Base-by-base conservation (phyloP, 2,797 vertebrate genomes). In the Silurus lanzhouensis region DNA sequence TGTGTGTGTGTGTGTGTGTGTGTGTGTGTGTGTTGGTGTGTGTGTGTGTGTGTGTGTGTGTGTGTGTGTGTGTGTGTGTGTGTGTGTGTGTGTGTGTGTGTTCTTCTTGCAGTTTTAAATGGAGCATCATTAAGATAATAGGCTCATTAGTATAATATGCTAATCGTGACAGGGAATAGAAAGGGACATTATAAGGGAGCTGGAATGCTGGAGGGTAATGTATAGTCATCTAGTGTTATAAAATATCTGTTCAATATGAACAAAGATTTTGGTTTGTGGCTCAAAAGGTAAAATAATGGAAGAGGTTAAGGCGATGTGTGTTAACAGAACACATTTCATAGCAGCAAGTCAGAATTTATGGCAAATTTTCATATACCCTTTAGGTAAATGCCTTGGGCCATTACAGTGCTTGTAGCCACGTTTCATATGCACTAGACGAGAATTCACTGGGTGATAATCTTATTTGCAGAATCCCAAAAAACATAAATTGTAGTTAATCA, bases 21-120 rank as follows among this genome's bases (percentile, higher is more conserved):
- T 57, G 27, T 13, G 57, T 20, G 76, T 79, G 74, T 76, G 52
- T 27, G 52, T 31, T n/a, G n/a, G 72, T 31, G 64, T 31, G 64
- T 31, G 64, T 31, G 13, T 31, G n/a, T 31, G 25, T 27, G 58
- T 84, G 31, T 81, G 76, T 81, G 76, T 79, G 74, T 76, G 52
- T 27, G 52, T 31, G 72, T 31, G 64, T 31, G 64, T 31, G 64
- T 31, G 13, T 31, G n/a, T 14, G 25, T 31, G 25, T 31, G 64
- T 31, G 12, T 31, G 63, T 64, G 63, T 66, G 63, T 66, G 63
- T 66, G 63, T 27, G 72, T 57, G 48, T 57, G 27, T 13, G 57
- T 20, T 76, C 44, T 87, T 57, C n/a, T 77, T 89, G 80, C 14
- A 82, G 25, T 44, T 75, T 66, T 67, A 66, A 52, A 81, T 72